Evolutionary conservation across 1,140 invertebrate genomes (phyloP), one percentile per base, ranked within the genome.

Genomic region (Mamestra configurata): DNA sequence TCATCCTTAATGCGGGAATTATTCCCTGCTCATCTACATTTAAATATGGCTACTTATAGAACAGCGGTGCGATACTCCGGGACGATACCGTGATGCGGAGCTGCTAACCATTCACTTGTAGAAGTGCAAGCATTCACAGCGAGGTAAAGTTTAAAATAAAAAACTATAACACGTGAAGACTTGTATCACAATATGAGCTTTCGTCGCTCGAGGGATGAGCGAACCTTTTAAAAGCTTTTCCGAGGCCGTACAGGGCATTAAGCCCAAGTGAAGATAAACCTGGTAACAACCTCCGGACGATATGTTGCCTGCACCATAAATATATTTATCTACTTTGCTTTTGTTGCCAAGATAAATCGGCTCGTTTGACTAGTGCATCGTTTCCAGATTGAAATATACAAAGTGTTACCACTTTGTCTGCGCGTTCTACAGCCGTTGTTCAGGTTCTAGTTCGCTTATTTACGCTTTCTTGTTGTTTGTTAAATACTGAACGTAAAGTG

Each of bases 201-300:
- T 83, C 80, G 86, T 89, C 80, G 89, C 86, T 90, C 84, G 83
- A 88, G 86, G 89, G 88, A 88, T 90, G 88, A 86, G 84, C 80
- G 79, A 81, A 83, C 81, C 86, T 90, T 87, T 92, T 93, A 93
- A 92, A 92, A 93, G 89, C 88, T 88, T 92, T 90, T 90, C 86
- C 86, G 84, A 84, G 83, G 86, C 84, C 84, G 82, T 79, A 73
- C 84, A 84, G 83, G 79, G 85, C 90, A 93, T 93, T 93, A 93
- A 93, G 86, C 81, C 84, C 75, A 77, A 88, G 86, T 88, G 83
- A 73, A 93, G 92, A 92, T 92, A 92, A 92, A 91, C 87, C 59
- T 82, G 82, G 86, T 88, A 88, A 87, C 86, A 89, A 87, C 84
- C 83, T 84, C 49, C 68, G 77, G 79, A 82, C 82, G 87, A 89